Percentiles rank a stretch among this genome's conserved stretches.
These are phyloP conservation scores for Apaloderma vittatum DNA, from an alignment of 2,113 vertebrate genomes.

Conservation along the genomic window DNA sequence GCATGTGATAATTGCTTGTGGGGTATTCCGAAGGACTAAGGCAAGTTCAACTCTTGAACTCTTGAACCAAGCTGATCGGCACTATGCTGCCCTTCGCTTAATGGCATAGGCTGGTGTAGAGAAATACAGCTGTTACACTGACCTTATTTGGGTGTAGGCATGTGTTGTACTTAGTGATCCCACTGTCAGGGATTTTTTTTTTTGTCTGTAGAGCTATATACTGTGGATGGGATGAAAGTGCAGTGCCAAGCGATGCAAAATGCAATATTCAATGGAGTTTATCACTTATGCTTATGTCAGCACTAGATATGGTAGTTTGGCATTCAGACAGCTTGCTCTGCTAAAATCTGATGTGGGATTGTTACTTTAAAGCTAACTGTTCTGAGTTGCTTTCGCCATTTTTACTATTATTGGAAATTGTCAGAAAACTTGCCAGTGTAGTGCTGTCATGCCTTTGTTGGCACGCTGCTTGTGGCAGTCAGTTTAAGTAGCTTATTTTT, in stretches of 20 bases:
- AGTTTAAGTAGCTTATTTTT: background rate
- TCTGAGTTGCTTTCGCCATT: background rate
- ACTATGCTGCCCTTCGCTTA: background rate
- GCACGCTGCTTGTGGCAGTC: background rate
- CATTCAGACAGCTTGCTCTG: background rate
- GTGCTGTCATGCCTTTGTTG: background rate
- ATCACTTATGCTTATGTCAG: background rate
- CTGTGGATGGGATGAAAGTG: background rate
- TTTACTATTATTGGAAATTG: background rate
- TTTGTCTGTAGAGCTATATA: background rate
- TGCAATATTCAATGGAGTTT: background rate
- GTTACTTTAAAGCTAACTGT: background rate
- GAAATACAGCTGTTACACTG: background rate
- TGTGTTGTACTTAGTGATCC: accelerated
- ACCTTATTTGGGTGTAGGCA: background rate
- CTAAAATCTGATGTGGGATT: background rate
- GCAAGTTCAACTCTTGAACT: background rate
- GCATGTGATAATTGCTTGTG: background rate
- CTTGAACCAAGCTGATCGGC: background rate
- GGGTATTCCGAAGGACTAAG: background rate
- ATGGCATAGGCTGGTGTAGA: background rate
- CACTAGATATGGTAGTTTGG: background rate
- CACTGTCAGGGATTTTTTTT: background rate
- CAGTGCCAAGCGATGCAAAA: background rate
- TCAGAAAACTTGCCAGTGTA: background rate